Evolutionary conservation across 1,140 invertebrate genomes (phyloP).

Genomic region (Mycetomoellerius zeteki): DNA sequence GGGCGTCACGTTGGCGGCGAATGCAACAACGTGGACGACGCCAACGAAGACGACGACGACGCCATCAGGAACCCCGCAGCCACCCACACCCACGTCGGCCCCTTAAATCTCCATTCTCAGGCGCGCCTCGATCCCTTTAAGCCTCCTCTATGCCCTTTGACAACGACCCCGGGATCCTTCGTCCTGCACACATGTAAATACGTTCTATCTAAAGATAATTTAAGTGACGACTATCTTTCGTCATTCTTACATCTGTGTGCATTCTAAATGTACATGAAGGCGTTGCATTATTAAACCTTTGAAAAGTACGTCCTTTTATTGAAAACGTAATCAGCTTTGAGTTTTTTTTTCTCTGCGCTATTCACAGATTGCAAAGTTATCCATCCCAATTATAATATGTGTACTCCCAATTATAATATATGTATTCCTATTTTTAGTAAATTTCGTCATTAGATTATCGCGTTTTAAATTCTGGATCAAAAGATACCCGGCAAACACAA

Average conservation of each 20-base stretch:
- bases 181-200: slow-evolving; percentile 49
- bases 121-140: slow-evolving; percentile 80
- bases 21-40: slow-evolving; percentile 67
- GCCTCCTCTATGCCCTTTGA: slow-evolving; percentile 59
- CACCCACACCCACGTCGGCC: slow-evolving; percentile 80
- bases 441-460: background rate
- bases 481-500: background rate
- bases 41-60: slow-evolving; percentile 50
- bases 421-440: background rate
- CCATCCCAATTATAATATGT: background rate
- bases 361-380: background rate
- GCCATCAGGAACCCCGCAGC: slow-evolving; percentile 71
- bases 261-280: slow-evolving; percentile 30
- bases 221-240: slow-evolving; percentile 70
- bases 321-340: background rate
- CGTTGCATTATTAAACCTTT: slow-evolving; percentile 29
- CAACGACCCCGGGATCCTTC: slow-evolving; percentile 47
- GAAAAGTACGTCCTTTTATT: slow-evolving; percentile 7
- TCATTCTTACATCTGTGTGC: slow-evolving; percentile 47
- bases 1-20: slow-evolving; percentile 82
- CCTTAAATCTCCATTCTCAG: slow-evolving; percentile 83
- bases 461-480: background rate
- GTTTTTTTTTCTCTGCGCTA: background rate
- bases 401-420: background rate
- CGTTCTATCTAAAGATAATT: slow-evolving; percentile 64